phyloP scores from a whole-genome alignment of 2,888 invertebrate species.

The Itoplectis maculator region DNA sequence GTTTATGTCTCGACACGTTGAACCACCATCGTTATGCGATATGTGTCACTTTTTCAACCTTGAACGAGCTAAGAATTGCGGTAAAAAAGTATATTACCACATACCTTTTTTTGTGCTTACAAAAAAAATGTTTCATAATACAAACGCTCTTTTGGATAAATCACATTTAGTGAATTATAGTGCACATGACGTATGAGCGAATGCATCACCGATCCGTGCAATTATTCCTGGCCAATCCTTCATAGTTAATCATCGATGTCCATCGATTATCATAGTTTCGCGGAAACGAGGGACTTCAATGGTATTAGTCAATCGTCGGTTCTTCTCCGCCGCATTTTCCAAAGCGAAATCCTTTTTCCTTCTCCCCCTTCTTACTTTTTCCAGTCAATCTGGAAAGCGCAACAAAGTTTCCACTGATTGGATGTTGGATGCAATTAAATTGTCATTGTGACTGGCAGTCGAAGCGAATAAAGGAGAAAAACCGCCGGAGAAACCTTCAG shows the following conservation, averaged over 20 bases:
- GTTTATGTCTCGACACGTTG: background rate
- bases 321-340: background rate
- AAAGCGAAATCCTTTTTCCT: background rate
- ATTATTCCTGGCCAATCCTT: slow-evolving; percentile 39
- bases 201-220: slow-evolving; percentile 13
- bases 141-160: too few relatives aligned
- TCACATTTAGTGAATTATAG: background rate
- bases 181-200: background rate
- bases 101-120: too few relatives aligned
- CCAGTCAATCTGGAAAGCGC: slow-evolving; percentile 44
- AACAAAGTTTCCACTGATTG: slow-evolving; percentile 48
- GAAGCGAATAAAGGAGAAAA: slow-evolving; percentile 37
- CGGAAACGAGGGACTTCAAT: background rate
- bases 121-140: too few relatives aligned
- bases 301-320: background rate
- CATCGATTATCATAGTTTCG: slow-evolving; percentile 23
- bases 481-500: slow-evolving; percentile 42
- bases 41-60: background rate
- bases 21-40: background rate
- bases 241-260: slow-evolving; percentile 30
- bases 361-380: background rate
- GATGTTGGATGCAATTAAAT: slow-evolving; percentile 60
- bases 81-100: too few relatives aligned
- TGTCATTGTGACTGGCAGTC: slow-evolving; percentile 54
- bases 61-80: too few relatives aligned